Evolutionary conservation across 2,797 vertebrate genomes (phyloP), one percentile per base, ranked within the genome.

Genomic region (Sylvilagus floridanus): DNA sequence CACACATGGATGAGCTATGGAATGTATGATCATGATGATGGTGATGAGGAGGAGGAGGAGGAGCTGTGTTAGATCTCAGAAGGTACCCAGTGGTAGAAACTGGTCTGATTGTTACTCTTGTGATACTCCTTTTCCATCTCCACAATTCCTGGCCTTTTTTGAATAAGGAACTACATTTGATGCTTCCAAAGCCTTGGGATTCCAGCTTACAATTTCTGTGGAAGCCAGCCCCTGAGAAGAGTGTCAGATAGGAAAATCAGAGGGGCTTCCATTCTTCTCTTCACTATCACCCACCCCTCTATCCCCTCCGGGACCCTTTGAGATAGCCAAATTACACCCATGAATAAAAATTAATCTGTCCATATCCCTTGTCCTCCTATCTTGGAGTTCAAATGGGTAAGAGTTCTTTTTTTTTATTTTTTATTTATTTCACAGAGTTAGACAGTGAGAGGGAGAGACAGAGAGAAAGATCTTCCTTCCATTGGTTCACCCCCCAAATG

Each of bases 71-170:
- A 47, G 52, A 50, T 84, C 42, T n/a, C 72, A 35, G 62, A 42
- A 88, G 73, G 47, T 24, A 92, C 76, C 54, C 30, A 28, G 13
- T 35, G 14, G 42, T 30, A 73, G 78, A 6, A 91, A 65, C 30
- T 42, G 26, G 77, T 84, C 21, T 76, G 52, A 24, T 17, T n/a
- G 69, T 28, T 47, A 47, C 11, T 90, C 65, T 83, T 85, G 22
- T 88, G 60, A 88, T 75, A 91, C 19, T 84, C 30, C 14, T 90
- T 88, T 88, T 66, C 47, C 66, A 93, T 82, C 7, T 83, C 50
- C 63, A 89, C 47, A 32, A 69, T 87, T 50, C 14, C 57, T 26
- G 77, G 68, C 11, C 8, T 94, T 60, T 81, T 71, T 73, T 63
- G 14, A 8, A 65, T 65, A 28, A 85, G 35, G 94, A 94, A 73